Conservation (phyloP, 2,797 vertebrate species). For the Epinephelus coioides region DNA sequence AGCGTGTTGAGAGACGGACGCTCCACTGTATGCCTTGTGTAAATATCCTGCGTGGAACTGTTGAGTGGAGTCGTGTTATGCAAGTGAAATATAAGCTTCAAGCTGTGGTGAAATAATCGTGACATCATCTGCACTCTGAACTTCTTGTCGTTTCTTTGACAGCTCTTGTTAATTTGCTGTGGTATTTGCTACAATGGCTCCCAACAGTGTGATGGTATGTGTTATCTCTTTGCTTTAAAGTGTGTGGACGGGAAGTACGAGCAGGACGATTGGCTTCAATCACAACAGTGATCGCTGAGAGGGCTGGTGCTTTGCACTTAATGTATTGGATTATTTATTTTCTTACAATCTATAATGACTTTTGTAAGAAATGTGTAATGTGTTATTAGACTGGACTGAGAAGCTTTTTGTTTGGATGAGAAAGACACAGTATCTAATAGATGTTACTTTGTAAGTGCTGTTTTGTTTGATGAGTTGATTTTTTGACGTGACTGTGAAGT, state of each 20-base stretch:
- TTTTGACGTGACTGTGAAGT: constrained; percentile 70
- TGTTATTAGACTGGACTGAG: constrained; percentile 51
- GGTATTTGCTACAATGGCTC: constrained; percentile 67
- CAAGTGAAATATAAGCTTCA: constrained; percentile 75
- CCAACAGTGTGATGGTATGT: constrained; percentile 57
- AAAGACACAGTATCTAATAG: constrained; percentile 54
- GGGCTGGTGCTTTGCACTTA: constrained; percentile 55
- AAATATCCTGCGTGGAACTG: constrained; percentile 72
- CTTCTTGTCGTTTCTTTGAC: constrained; percentile 57
- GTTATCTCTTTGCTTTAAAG: constrained; percentile 68
- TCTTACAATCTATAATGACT: constrained; percentile 74
- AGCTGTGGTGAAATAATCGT: constrained; percentile 71
- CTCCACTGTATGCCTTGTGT: constrained; percentile 78
- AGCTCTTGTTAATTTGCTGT: constrained; percentile 64
- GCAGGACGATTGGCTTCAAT: constrained; percentile 43
- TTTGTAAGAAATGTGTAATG: constrained; percentile 75
- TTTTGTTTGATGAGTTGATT: constrained; percentile 55
- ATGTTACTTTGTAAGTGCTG: constrained; percentile 55
- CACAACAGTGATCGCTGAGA: constrained; percentile 32
- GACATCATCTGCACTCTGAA: constrained; percentile 72
- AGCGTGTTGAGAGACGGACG: constrained; percentile 36
- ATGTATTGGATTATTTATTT: constrained; percentile 81
- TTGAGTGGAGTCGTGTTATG: constrained; percentile 74
- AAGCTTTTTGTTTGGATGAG: constrained; percentile 39
- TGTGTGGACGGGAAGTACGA: constrained; percentile 42